A percentile compares a stretch with the other conserved stretches of the same genome.
phyloP scores from a whole-genome alignment of 2,888 invertebrate genomes.

The Punctoribates punctum region DNA sequence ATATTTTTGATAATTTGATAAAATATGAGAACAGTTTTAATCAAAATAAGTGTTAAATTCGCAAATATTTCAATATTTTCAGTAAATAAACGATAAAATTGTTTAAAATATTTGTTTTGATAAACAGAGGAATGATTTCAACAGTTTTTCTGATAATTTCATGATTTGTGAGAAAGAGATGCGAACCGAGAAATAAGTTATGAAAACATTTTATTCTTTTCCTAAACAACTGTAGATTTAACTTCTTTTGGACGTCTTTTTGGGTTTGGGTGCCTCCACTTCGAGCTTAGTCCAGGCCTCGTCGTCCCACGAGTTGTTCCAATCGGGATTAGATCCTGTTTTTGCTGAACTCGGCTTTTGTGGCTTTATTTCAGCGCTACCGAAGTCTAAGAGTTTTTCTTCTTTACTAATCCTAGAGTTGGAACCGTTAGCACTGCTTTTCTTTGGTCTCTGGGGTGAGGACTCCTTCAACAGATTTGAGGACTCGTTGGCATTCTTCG shows the following conservation, averaged over 20 bases:
- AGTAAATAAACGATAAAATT: conserved; percentile 3
- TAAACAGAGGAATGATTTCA: conserved; percentile 12
- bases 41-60: not conserved
- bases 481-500: not conserved
- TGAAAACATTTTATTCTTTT: not conserved
- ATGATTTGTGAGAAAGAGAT: not conserved
- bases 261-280: conserved; percentile 43
- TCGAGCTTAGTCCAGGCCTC: conserved; percentile 34
- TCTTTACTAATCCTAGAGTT: conserved; percentile 25
- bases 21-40: not conserved
- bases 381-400: conserved; percentile 30
- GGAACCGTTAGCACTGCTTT: not conserved
- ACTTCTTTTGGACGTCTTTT: conserved; percentile 41
- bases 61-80: not conserved
- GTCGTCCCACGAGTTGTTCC: conserved; percentile 13
- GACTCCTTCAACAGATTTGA: conserved; percentile 21
- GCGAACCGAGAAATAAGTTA: not conserved
- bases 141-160: not conserved
- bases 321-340: not conserved
- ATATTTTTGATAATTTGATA: not conserved
- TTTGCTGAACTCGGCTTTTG: conserved; percentile 2
- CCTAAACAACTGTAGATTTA: not conserved
- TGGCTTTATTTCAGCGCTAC: not conserved
- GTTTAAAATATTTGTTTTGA: conserved; percentile 1
- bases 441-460: conserved; percentile 18